Conservation (phyloP, 2,888 invertebrate genomes). For the Cryptops parisi region DNA sequence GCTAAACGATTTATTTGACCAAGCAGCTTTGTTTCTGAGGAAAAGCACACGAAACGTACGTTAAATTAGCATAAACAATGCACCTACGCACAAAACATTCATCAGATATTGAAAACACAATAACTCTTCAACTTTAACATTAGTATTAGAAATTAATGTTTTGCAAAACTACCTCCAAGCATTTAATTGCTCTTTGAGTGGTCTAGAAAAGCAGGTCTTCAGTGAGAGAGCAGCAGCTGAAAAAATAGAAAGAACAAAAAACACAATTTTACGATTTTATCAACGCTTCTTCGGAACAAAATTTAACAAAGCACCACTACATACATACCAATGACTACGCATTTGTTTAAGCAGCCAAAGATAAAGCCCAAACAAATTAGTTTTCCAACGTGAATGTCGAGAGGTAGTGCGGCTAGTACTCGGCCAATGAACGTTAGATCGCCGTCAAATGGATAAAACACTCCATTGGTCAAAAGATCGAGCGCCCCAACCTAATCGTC, state of each 20-base stretch:
- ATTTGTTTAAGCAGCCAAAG: slow-evolving; percentile 68
- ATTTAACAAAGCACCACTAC: not conserved
- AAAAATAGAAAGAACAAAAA: too few relatives aligned
- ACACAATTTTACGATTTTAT: not conserved
- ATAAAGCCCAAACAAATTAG: slow-evolving; percentile 73
- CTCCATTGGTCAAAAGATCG: slow-evolving; percentile 42
- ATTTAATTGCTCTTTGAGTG: slow-evolving; percentile 40
- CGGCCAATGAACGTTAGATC: slow-evolving; percentile 73
- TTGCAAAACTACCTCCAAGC: not conserved
- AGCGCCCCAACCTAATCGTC: slow-evolving; percentile 56
- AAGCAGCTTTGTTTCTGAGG: slow-evolving; percentile 58
- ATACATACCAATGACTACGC: slow-evolving; percentile 57
- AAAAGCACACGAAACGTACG: too few relatives aligned
- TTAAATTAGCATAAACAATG: too few relatives aligned
- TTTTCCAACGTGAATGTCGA: slow-evolving; percentile 67
- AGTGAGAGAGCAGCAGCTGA: slow-evolving; percentile 66
- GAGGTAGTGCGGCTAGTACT: slow-evolving; percentile 64
- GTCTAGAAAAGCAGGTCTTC: slow-evolving; percentile 60
- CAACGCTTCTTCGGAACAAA: not conserved
- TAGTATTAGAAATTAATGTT: not conserved
- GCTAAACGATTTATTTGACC: slow-evolving; percentile 68
- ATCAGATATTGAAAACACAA: too few relatives aligned
- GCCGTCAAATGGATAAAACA: slow-evolving; percentile 47
- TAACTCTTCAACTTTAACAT: not conserved
- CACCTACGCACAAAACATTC: too few relatives aligned